A percentile compares a stretch with the other conserved stretches of the same genome.
These are phyloP conservation scores for Lagenorhynchus albirostris DNA, from an alignment of 2,113 vertebrate genomes.

Conservation along the genomic window DNA sequence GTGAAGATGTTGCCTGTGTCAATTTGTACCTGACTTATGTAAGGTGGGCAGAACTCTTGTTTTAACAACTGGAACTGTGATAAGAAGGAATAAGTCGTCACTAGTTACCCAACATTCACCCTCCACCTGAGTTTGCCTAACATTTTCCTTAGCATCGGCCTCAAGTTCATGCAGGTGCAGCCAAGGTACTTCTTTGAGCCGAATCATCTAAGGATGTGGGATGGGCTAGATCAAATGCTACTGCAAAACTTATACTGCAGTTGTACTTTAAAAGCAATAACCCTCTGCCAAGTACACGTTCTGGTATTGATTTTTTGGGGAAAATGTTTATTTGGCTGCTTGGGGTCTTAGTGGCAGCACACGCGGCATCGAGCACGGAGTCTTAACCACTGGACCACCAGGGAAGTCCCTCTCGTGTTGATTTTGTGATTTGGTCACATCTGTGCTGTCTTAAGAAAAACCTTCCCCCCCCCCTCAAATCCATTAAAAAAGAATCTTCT, in stretches of 20 bases:
- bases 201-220: not conserved
- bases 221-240: not conserved
- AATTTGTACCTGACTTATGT: not conserved
- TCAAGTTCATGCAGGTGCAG: constrained; percentile 44
- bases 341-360: no score
- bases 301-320: not conserved
- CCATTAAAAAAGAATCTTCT: not conserved
- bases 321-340: no score
- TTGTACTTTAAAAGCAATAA: not conserved
- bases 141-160: constrained; percentile 57
- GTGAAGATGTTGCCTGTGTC: not conserved
- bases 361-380: no score
- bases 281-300: not conserved
- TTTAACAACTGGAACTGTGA: not conserved
- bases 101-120: not conserved
- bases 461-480: not conserved
- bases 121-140: not conserved
- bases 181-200: not conserved
- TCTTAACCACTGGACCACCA: no score
- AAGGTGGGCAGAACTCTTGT: not conserved
- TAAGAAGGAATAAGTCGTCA: not conserved
- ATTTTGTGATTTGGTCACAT: constrained; percentile 1
- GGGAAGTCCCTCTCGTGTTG: not conserved
- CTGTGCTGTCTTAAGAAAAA: not conserved
- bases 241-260: not conserved